Base-by-base conservation (phyloP, 1,140 invertebrate genomes). In the Cyrtorhinus lividipennis region DNA sequence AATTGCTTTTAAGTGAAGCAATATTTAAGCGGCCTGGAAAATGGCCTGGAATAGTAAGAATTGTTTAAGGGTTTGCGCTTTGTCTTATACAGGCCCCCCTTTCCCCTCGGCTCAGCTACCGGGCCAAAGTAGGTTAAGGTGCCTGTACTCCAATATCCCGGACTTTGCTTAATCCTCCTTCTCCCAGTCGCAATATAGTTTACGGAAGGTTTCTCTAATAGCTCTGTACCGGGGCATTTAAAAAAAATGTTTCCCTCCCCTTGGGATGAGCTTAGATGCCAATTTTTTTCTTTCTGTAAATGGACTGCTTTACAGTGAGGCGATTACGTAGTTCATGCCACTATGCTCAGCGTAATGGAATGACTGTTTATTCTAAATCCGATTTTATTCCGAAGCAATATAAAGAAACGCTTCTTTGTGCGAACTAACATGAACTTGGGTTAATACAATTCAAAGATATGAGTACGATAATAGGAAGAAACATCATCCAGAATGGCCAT, bases 121-220 rank as follows among this genome's bases (percentile, higher is more conserved):
- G 20, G 48, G 30, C 10, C 48, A 10, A 53, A 53, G 48, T 53
- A 53, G 48, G 48, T 53, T 53, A 53, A 53, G n/a, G 48, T 53
- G 48, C 48, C 48, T 53, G 48, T 53, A 53, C 10, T 53, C 48
- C 48, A 53, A 53, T 53, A 53, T 53, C 48, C 48, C 48, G 48
- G 20, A 12, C 20, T 53, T 53, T 53, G 48, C 48, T 53, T 53
- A 53, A 53, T 53, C 48, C 48, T 53, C 48, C 48, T 20, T 53
- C 48, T n/a, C 48, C 20, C 48, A 53, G 48, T 53, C 48, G 48
- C 48, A 15, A 20, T 53, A 53, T 53, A 53, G 48, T 53, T 53
- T 53, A 53, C 48, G 48, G 48, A 53, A 20, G 48, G 10, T 53
- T 53, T 13, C 48, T 53, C 48, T 53, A 22, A 53, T 53, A 53